Evolutionary conservation across 35 echinoderm and acorn worm species (phyloP), one percentile per base, ranked within the genome.

Genomic region (Holothuria glaberrima): DNA sequence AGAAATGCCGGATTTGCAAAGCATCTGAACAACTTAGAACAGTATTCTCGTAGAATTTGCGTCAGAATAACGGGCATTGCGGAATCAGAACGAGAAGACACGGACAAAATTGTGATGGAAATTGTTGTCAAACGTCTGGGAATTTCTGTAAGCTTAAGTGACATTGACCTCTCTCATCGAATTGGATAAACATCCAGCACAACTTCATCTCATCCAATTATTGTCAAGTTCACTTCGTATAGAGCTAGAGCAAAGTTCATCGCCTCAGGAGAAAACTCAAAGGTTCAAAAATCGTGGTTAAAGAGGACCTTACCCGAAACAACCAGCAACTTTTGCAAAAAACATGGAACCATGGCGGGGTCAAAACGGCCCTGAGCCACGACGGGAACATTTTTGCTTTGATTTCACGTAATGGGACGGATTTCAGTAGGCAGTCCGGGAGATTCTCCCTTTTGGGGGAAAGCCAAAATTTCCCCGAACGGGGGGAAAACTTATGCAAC

Each of bases 331-430:
- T 70, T 12, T 54, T 88, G 44, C 21, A 48, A 1, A 88, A 88
- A 26, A 30, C 61, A 71, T 2, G 65, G 24, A 68, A 88, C 26
- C 86, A 88, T 32, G 6, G 2, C 6, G 46, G 10, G 1, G 66
- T 88, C 3, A 68, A 28, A 28, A 33, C 25, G 12, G 86, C 65
- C 25, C 70, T 58, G 84, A 30, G 21, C 5, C 14, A 66, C 17
- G 84, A 87, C 31, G 84, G 86, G 31, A 88, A 38, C 36, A 68
- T 88, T 19, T 16, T 68, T 21, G 86, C 50, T 7, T 30, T 75
- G 24, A 41, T 28, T 30, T 75, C 71, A 75, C 24, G 6, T 7
- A 41, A 75, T 36, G 35, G 71, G 9, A 33, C 71, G 6, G 71
- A 75, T 6, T 41, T 33, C 26, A 3, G 35, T 4, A 36, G 33